phyloP scores from a whole-genome alignment of 2,113 vertebrate genomes.

The Lynx canadensis region DNA sequence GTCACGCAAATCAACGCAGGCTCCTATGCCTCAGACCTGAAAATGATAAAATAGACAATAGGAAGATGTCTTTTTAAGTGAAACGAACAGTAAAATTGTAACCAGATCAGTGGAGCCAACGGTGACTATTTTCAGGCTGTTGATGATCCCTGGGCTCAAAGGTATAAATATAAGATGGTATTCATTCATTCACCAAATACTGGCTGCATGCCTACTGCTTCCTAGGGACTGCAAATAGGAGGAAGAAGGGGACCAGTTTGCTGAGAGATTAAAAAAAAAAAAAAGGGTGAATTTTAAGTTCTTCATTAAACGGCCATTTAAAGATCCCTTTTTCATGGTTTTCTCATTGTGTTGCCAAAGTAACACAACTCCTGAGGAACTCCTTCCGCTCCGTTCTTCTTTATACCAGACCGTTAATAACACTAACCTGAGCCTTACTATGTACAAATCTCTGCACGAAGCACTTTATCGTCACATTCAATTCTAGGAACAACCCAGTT shows the following conservation, averaged over 20 bases:
- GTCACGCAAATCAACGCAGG: conserved; percentile 7
- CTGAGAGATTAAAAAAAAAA: neutral
- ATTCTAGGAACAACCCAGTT: neutral
- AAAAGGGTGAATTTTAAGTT: conserved; percentile 22
- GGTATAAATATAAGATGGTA: neutral
- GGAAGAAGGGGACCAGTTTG: neutral
- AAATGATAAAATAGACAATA: conserved; percentile 9
- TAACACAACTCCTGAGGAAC: neutral
- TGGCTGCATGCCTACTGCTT: neutral
- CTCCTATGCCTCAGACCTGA: neutral
- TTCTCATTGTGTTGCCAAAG: neutral
- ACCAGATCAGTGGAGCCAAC: neutral
- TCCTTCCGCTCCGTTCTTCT: neutral
- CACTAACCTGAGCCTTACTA: neutral
- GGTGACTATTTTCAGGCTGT: neutral
- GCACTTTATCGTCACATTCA: neutral
- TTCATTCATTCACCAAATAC: neutral
- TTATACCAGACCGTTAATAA: neutral
- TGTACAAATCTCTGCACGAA: neutral
- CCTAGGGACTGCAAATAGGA: neutral
- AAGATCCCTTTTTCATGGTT: neutral
- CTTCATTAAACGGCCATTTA: neutral
- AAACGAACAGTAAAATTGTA: conserved; percentile 3
- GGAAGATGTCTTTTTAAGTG: conserved; percentile 27
- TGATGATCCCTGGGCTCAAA: neutral